Base-by-base conservation (phyloP, 1,140 invertebrate genomes). In the Venturia canescens region DNA sequence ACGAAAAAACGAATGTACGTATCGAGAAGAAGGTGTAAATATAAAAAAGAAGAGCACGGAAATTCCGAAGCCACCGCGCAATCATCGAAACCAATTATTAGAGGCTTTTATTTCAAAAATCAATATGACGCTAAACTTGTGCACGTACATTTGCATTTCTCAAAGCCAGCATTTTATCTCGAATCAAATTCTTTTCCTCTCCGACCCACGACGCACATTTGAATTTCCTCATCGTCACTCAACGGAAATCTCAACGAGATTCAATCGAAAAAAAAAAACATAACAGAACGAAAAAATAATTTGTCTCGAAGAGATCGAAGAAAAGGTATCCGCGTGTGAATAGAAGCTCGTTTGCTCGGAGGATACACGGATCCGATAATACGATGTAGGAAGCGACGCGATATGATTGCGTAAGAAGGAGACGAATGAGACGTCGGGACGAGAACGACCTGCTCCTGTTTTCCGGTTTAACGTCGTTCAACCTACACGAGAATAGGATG, bases 1-100 rank as follows among this genome's bases (percentile, higher is more conserved):
- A 86, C 60, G 34, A 78, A 26, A n/a, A 23, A 9, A 21, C 26
- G 27, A 27, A 63, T 63, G 13, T 23, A 4, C 27, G 23, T 23
- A 26, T 13, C 3, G 7, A 63, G 27, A 26, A 63, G 15, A 63
- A 63, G 23, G 3, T 3, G 11, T 6, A n/a, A 63, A 3, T 4
- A 26, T 4, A 3, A 63, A n/a, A 57, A 57, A n/a, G 21, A 53
- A 53, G 15, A 53, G 15, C 3, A 5, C 15, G 48, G 15, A 50
- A 50, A 50, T 44, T 44, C 38, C 38, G n/a, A n/a, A n/a, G n/a
- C n/a, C n/a, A n/a, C n/a, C n/a, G n/a, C n/a, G n/a, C n/a, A n/a
- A n/a, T n/a, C n/a, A n/a, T n/a, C n/a, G n/a, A n/a, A n/a, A n/a
- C n/a, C n/a, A n/a, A n/a, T n/a, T n/a, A n/a, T n/a, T n/a, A n/a